Conservation (phyloP, 2,113 vertebrate species). For the Platanista minor region DNA sequence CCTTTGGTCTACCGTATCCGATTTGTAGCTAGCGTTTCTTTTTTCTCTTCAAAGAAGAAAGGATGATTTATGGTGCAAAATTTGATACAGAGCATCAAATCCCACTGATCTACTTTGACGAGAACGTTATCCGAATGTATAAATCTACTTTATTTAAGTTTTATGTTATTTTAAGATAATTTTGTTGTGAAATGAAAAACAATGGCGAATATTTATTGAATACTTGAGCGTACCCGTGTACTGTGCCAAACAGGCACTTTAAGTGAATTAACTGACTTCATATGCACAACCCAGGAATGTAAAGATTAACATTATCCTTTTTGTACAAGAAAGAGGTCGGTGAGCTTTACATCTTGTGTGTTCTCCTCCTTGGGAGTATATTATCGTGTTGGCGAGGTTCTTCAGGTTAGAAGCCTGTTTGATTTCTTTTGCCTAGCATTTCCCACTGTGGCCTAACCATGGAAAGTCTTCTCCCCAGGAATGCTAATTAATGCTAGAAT, state of each 20-base stretch:
- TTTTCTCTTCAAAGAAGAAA: conserved; percentile 1
- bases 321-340: not conserved
- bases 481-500: not conserved
- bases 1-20: not conserved
- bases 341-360: not conserved
- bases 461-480: not conserved
- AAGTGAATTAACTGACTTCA: not conserved
- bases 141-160: conserved; percentile 34
- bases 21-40: not conserved
- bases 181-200: not conserved
- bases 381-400: not conserved
- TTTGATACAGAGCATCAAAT: not conserved
- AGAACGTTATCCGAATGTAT: not conserved
- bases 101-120: not conserved
- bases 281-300: not conserved
- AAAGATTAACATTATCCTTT: not conserved
- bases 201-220: not conserved
- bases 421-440: not conserved
- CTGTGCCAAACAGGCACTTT: not conserved
- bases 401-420: not conserved
- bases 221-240: not conserved
- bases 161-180: not conserved
- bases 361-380: not conserved
- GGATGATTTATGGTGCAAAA: conserved; percentile 6
- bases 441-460: not conserved